Evolutionary conservation across 1,140 invertebrate species (phyloP).

Genomic region (Eurosta solidaginis): DNA sequence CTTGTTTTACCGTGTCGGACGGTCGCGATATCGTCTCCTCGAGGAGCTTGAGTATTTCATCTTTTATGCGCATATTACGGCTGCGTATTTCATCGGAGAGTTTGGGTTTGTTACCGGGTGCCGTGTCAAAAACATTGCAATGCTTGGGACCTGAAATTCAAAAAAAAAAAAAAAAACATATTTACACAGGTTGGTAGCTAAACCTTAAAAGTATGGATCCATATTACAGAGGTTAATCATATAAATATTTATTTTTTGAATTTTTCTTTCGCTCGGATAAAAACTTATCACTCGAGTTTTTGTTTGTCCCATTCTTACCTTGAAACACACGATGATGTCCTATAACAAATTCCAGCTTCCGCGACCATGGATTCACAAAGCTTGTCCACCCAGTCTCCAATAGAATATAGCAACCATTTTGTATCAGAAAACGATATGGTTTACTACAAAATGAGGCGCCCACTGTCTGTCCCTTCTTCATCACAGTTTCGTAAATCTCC

Average conservation of each 20-base stretch:
- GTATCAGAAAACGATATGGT: constrained; percentile 74
- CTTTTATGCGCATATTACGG: constrained; percentile 67
- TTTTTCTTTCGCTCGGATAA: background rate
- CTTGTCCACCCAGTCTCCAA: constrained; percentile 92
- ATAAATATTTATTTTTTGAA: background rate
- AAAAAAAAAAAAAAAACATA: constrained; percentile 48
- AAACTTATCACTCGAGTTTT: background rate
- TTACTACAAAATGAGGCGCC: constrained; percentile 76
- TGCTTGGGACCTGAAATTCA: constrained; percentile 45
- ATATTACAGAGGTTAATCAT: background rate
- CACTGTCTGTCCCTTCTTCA: constrained; percentile 62
- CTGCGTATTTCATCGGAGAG: constrained; percentile 65
- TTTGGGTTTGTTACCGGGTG: constrained; percentile 58
- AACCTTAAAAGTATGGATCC: too few species aligned
- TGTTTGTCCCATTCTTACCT: constrained; percentile 50
- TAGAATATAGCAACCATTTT: constrained; percentile 81
- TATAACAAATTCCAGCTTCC: constrained; percentile 87
- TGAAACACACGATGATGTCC: constrained; percentile 84
- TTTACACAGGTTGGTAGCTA: background rate
- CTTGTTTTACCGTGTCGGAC: constrained; percentile 65
- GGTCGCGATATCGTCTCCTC: constrained; percentile 70
- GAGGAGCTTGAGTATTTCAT: constrained; percentile 72
- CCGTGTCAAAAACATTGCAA: constrained; percentile 69
- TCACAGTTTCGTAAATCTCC: constrained; percentile 82
- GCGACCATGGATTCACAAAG: constrained; percentile 93